A percentile compares a stretch with the other conserved stretches of the same genome.
phyloP scores from a whole-genome alignment of 2,797 vertebrate genomes.

The Mus caroli region DNA sequence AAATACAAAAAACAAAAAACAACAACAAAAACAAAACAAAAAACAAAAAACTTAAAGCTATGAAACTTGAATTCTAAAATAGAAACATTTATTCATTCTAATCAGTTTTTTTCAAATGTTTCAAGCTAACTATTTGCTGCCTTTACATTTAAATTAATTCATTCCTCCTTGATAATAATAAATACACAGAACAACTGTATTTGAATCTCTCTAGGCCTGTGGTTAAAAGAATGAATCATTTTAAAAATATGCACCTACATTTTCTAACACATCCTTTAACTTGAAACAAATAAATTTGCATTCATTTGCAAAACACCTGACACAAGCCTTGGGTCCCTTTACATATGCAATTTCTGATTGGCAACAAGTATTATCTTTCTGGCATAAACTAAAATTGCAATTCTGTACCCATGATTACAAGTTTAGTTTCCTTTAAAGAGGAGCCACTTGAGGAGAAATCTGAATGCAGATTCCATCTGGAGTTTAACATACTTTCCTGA shows the following conservation, averaged over 20 bases:
- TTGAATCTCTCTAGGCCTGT: neutral
- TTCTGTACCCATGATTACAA: neutral
- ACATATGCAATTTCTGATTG: conserved; percentile 35
- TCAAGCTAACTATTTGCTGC: neutral
- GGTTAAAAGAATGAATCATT: neutral
- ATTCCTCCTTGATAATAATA: neutral
- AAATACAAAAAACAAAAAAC: neutral
- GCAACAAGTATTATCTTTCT: conserved; percentile 7
- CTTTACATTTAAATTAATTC: conserved; percentile 50
- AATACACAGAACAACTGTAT: neutral
- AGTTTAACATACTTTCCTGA: neutral
- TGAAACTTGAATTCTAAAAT: neutral
- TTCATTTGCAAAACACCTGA: conserved; percentile 30
- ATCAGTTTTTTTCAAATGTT: neutral
- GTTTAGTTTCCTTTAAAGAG: conserved; percentile 26
- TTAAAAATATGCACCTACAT: neutral
- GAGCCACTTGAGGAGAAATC: conserved; percentile 4
- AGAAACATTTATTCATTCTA: neutral
- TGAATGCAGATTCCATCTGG: neutral
- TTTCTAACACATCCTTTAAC: conserved; percentile 32
- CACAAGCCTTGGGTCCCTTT: neutral
- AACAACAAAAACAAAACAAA: neutral
- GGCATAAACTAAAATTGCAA: neutral
- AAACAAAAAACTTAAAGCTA: conserved; percentile 7
- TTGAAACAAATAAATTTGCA: conserved; percentile 15